Base-by-base conservation (phyloP, 2,888 invertebrate genomes). In the Caenorhabditis auriculariae region DNA sequence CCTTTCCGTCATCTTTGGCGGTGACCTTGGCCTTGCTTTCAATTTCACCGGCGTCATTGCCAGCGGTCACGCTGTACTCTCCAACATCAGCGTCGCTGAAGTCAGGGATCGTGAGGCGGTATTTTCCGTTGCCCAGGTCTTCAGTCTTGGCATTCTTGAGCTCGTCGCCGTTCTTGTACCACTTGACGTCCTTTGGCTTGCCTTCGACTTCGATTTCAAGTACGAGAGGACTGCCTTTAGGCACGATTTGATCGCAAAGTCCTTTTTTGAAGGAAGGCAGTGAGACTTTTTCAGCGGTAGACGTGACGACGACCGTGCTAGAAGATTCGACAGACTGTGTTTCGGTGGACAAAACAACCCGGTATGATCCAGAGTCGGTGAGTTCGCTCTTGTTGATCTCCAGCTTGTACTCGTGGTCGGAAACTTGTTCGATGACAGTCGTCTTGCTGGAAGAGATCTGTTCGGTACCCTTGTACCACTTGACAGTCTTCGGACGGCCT, bases 381-480 rank as follows among this genome's bases (percentile, higher is more conserved):
- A 69, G 55, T 23, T 72, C 64, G 26, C 61, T 59, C 28, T 53
- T 63, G n/a, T 63, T 59, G 35, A 74, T 66, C 42, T 66, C 71
- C 38, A 74, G 53, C 26, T 61, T 57, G 56, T 69, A 71, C 39
- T 66, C 71, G 12, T 64, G 58, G 29, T 78, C 78, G 42, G 75
- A 75, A 45, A 74, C 69, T 44, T 73, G 66, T 39, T 66, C 66
- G 39, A 78, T 47, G 35, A 62, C 61, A 19, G 65, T 67, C n/a
- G 53, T 66, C 9, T 45, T 28, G 35, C 27, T 38, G 90, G 44
- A 90, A 88, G 74, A 93, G 5, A 96, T 82, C 4, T 92, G 93
- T 82, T 91, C 90, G 93, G 94, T 94, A 83, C 96, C 94, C 84
- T 79, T 92, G 83, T 90, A 91, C 93, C 94, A 95, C 83, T 91